These are phyloP conservation scores for Columbina picui DNA, from an alignment of 2,113 vertebrate genomes.

Conservation along the genomic window DNA sequence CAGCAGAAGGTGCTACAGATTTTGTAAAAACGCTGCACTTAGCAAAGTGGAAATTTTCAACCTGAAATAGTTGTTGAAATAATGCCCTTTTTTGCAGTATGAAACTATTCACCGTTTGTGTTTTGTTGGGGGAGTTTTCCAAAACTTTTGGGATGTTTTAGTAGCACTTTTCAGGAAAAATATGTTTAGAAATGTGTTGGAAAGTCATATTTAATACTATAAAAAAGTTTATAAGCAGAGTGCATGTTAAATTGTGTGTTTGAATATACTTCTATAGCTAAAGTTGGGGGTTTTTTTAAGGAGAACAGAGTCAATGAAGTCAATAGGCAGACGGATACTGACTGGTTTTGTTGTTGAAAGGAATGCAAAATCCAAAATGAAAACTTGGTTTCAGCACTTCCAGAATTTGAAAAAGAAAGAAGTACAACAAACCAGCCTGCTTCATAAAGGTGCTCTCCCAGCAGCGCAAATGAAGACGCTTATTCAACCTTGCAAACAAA, in stretches of 20 bases:
- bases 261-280: not conserved
- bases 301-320: not conserved
- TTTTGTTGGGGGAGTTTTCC: not conserved
- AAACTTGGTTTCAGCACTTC: not conserved
- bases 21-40: not conserved
- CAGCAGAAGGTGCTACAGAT: not conserved
- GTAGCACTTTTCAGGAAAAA: not conserved
- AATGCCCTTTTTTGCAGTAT: not conserved
- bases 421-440: not conserved
- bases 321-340: not conserved
- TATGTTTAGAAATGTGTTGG: not conserved
- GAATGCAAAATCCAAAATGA: not conserved
- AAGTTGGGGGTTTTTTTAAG: not conserved
- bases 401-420: not conserved
- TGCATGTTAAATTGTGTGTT: rapidly evolving
- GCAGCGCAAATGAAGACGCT: not conserved
- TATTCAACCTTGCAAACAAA: not conserved
- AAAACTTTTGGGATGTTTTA: not conserved
- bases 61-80: not conserved
- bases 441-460: not conserved
- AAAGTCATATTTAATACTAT: not conserved
- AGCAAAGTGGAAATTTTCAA: not conserved
- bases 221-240: not conserved
- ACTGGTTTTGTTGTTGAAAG: not conserved
- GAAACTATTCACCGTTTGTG: not conserved